A percentile compares a stretch with the other conserved stretches of the same genome.
Conservation (phyloP, 1,140 invertebrate species). For the Maniola jurtina region DNA sequence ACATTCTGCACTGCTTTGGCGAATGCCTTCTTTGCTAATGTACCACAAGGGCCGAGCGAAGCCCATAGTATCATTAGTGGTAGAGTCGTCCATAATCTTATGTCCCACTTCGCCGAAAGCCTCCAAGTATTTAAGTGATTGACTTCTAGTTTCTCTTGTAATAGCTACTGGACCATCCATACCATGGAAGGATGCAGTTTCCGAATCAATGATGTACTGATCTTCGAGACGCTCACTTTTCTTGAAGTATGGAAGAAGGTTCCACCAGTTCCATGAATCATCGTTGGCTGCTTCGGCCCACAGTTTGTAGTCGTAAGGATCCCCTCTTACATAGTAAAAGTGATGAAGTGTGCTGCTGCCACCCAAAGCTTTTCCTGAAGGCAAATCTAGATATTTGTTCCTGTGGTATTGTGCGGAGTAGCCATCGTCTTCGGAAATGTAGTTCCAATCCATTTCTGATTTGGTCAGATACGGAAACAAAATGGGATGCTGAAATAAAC, state of each 20-base stretch:
- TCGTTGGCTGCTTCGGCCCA: conserved; percentile 79
- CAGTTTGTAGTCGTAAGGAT: conserved; percentile 80
- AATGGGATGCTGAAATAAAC: neutral
- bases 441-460: conserved; percentile 81
- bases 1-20: conserved; percentile 81
- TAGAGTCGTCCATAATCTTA: neutral
- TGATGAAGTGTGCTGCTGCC: conserved; percentile 86
- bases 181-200: conserved; percentile 8
- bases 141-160: conserved; percentile 12
- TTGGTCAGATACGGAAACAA: conserved; percentile 17
- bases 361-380: conserved; percentile 83
- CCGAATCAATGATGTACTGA: conserved; percentile 12
- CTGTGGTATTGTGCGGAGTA: conserved; percentile 81
- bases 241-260: conserved; percentile 66
- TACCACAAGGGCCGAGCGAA: conserved; percentile 83
- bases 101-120: conserved; percentile 30
- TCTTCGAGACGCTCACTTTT: conserved; percentile 40
- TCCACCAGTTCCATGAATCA: conserved; percentile 85
- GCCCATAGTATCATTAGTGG: conserved; percentile 72
- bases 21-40: conserved; percentile 83
- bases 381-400: conserved; percentile 81
- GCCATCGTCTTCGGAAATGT: conserved; percentile 82
- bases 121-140: conserved; percentile 23
- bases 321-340: conserved; percentile 84
- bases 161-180: neutral